These are phyloP conservation scores for Coelinius sp. DNA, from an alignment of 2,888 invertebrate genomes.

Conservation along the genomic window DNA sequence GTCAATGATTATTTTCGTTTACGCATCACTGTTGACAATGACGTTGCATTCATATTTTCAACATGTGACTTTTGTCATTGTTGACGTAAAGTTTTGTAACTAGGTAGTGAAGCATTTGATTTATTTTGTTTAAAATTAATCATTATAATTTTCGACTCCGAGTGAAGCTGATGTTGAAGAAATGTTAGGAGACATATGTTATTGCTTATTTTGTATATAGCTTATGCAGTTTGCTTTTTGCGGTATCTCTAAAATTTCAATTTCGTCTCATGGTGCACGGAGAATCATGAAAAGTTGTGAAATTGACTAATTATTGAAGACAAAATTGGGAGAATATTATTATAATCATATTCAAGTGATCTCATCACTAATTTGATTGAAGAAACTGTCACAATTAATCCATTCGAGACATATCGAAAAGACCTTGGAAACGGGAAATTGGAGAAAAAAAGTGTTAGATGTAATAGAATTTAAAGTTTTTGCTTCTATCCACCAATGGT, in stretches of 20 bases:
- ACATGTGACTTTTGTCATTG: not conserved
- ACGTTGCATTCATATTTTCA: not conserved
- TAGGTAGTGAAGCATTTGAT: not conserved
- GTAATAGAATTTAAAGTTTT: not conserved
- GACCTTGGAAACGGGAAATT: not conserved
- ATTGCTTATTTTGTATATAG: no score
- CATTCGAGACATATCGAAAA: no score
- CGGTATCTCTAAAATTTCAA: no score
- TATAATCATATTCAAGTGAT: not conserved
- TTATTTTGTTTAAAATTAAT: not conserved
- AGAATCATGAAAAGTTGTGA: no score
- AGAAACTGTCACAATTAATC: not conserved
- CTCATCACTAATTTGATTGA: not conserved
- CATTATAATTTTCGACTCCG: not conserved
- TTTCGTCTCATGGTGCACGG: no score
- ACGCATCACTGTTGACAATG: slow-evolving; percentile 3
- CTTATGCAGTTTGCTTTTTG: no score
- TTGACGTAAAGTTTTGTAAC: not conserved
- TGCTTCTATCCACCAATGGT: not conserved
- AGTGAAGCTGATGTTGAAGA: not conserved
- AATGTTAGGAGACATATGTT: no score
- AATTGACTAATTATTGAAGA: no score
- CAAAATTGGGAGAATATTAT: no score
- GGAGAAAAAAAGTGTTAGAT: not conserved
- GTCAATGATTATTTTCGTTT: slow-evolving; percentile 20